These are phyloP conservation scores for Sarcophaga bullata DNA, from an alignment of 1,140 invertebrate genomes.

Conservation along the genomic window DNA sequence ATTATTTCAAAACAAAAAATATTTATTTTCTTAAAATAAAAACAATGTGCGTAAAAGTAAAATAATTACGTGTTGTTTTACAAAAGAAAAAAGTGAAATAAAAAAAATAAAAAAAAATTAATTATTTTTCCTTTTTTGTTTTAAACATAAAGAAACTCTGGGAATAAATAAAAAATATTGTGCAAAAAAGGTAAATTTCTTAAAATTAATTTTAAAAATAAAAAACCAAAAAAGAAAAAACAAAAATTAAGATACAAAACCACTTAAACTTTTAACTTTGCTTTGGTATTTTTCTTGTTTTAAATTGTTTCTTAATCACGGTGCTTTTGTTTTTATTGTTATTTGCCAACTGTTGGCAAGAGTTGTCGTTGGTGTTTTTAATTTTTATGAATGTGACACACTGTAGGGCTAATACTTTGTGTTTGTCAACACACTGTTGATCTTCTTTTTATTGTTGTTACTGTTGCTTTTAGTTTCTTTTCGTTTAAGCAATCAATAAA, in stretches of 20 bases:
- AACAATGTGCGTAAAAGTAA: not conserved
- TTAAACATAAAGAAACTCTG: no score
- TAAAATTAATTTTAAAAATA: not conserved
- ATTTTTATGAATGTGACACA: constrained; percentile 2
- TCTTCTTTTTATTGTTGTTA: not conserved
- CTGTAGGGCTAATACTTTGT: not conserved
- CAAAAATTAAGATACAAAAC: no score
- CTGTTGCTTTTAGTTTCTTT: not conserved
- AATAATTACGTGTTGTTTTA: no score
- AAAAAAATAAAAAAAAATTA: no score
- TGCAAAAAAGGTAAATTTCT: not conserved
- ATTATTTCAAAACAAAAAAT: not conserved
- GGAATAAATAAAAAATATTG: no score
- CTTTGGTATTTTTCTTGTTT: no score
- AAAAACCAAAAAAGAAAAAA: no score
- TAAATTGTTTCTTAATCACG: not conserved
- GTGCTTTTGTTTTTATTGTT: not conserved
- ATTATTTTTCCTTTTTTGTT: no score
- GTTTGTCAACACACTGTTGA: not conserved
- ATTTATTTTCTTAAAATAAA: not conserved
- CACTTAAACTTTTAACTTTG: not conserved
- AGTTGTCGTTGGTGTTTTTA: not conserved
- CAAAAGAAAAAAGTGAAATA: no score
- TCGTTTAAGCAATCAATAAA: not conserved
- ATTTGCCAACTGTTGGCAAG: no score